Evolutionary conservation across 2,888 invertebrate species (phyloP).

Genomic region (Apamea crenata): DNA sequence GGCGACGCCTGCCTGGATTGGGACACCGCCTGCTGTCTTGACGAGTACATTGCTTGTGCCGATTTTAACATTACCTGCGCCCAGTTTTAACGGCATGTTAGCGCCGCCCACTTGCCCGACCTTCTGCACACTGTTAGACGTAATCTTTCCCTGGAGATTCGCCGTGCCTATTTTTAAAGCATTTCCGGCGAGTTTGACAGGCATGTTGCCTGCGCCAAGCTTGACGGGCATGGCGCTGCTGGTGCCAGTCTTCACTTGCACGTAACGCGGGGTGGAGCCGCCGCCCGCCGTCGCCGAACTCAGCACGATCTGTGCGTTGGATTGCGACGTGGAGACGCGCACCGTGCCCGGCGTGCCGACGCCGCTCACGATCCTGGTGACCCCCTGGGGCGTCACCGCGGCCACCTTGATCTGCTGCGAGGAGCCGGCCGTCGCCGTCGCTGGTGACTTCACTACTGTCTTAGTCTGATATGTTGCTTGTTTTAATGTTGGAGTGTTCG

Average conservation of each 20-base stretch:
- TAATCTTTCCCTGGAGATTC: slow-evolving; percentile 84
- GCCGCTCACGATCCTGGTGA: slow-evolving; percentile 86
- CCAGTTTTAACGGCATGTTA: slow-evolving; percentile 83
- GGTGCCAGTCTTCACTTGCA: slow-evolving; percentile 85
- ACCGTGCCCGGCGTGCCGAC: slow-evolving; percentile 82
- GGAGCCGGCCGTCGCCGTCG: slow-evolving; percentile 78
- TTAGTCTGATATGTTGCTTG: slow-evolving; percentile 81
- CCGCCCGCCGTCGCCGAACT: slow-evolving; percentile 76
- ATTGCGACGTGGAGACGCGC: slow-evolving; percentile 84
- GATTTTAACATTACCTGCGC: slow-evolving; percentile 87
- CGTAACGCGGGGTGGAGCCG: slow-evolving; percentile 82
- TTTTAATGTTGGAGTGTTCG: slow-evolving; percentile 82
- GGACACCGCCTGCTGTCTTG: slow-evolving; percentile 84
- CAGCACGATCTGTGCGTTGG: slow-evolving; percentile 83
- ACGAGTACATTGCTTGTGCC: slow-evolving; percentile 87
- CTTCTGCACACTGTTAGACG: slow-evolving; percentile 82
- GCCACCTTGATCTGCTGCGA: slow-evolving; percentile 87
- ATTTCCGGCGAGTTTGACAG: slow-evolving; percentile 85
- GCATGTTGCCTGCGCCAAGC: slow-evolving; percentile 81
- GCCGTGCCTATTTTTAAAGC: slow-evolving; percentile 85
- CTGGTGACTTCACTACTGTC: slow-evolving; percentile 80
- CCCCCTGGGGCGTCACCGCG: slow-evolving; percentile 84
- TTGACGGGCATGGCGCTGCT: slow-evolving; percentile 82
- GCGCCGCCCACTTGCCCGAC: slow-evolving; percentile 74
- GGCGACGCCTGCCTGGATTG: slow-evolving; percentile 81